Evolutionary conservation across 2,113 vertebrate genomes (phyloP).

Genomic region (Podilymbus podiceps): DNA sequence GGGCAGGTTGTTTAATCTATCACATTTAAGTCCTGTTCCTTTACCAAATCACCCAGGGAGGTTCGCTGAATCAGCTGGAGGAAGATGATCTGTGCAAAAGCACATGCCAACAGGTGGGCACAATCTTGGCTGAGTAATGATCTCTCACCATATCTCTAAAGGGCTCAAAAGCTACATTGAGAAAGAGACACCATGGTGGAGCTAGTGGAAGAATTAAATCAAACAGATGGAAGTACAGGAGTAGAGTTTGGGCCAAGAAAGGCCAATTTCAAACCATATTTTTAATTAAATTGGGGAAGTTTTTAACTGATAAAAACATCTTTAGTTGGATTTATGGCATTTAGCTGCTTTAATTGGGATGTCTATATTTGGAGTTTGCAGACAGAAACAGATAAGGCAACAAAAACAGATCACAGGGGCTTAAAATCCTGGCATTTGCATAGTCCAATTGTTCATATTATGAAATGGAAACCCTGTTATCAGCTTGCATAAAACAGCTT

Average conservation of each 20-base stretch:
- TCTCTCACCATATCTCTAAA: neutral
- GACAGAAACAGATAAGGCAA: constrained; percentile 63
- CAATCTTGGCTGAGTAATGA: neutral
- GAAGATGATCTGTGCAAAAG: neutral
- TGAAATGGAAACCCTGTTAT: constrained; percentile 71
- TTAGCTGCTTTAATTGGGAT: constrained; percentile 68
- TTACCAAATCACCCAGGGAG: fast-evolving
- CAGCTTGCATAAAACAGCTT: constrained; percentile 67
- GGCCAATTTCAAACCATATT: constrained; percentile 4
- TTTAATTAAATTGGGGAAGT: constrained; percentile 60
- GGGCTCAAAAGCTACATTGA: neutral
- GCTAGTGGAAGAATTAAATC: neutral
- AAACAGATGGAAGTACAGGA: neutral
- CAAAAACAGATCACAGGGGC: constrained; percentile 61
- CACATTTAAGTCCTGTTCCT: neutral
- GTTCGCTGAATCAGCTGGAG: neutral
- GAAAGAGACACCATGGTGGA: neutral
- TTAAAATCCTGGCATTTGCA: constrained; percentile 60
- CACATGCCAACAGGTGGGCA: neutral
- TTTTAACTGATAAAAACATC: constrained; percentile 61
- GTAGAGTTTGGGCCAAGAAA: neutral
- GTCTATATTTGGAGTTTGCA: constrained; percentile 56
- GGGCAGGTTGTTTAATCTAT: neutral
- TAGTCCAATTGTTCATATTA: constrained; percentile 66
- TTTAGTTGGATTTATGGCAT: constrained; percentile 57